Evolutionary conservation across 2,113 vertebrate genomes (phyloP).

Genomic region (Crocuta crocuta): DNA sequence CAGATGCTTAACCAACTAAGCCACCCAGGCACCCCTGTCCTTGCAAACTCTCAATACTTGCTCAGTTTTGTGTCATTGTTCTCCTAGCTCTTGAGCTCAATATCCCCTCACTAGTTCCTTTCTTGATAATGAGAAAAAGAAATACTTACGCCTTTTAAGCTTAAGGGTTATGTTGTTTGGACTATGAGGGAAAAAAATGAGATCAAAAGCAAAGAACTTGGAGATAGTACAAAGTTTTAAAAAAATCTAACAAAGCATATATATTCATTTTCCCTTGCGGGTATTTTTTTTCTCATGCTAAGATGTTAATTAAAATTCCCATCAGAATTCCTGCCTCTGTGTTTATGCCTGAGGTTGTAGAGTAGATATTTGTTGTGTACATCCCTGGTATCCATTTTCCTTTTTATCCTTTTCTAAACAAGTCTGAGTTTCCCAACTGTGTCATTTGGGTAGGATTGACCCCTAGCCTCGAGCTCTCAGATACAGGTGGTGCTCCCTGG

Average conservation of each 20-base stretch:
- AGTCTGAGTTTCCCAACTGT: not conserved
- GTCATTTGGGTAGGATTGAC: not conserved
- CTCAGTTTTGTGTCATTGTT: not conserved
- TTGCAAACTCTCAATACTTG: not conserved
- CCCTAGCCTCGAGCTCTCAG: not conserved
- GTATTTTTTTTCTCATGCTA: slow-evolving; percentile 50
- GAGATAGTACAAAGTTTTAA: slow-evolving; percentile 3
- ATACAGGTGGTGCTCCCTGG: not conserved
- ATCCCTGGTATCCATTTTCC: not conserved
- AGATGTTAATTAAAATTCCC: slow-evolving; percentile 64
- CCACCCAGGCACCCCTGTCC: too few relatives aligned
- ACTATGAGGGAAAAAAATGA: not conserved
- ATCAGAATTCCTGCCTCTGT: slow-evolving; percentile 57
- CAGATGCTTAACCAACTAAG: too few relatives aligned
- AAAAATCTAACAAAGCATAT: not conserved
- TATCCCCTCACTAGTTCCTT: not conserved
- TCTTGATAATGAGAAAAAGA: not conserved
- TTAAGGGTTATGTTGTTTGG: not conserved
- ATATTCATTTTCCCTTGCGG: slow-evolving; percentile 30
- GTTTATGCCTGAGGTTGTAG: slow-evolving; percentile 56
- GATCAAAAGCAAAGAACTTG: not conserved
- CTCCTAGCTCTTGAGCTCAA: not conserved
- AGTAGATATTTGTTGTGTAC: not conserved
- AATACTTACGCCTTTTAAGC: not conserved
- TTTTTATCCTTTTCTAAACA: not conserved